Base-by-base conservation (phyloP, 2,888 invertebrate species). In the Hesperia comma region DNA sequence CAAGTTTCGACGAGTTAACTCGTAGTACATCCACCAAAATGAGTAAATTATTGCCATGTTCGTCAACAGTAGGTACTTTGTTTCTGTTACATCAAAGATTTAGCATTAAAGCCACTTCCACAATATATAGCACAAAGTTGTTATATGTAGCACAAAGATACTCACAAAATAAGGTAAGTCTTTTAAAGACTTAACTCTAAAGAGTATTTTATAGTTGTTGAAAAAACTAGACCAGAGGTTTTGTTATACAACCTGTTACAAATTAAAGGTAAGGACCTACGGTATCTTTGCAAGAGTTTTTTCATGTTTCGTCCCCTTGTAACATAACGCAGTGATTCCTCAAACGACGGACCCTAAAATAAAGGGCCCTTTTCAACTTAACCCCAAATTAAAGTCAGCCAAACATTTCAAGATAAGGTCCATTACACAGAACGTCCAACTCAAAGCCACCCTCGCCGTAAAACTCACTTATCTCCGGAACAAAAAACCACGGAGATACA, bases 391-490 rank as follows among this genome's bases (percentile, higher is more conserved):
- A 61, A 67, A 67, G 60, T 61, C 60, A 43, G 37, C 37, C 55
- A 51, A 63, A 67, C 66, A 66, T 66, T 67, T 67, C 17, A 43
- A 61, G 66, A 67, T 67, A 67, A 67, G 66, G 55, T 43, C 61
- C 66, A 55, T 67, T 67, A 43, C 54, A 63, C 57, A 55, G 49
- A 61, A 55, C 37, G 51, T 43, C 64, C 51, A 53, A 53, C 51
- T 60, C 54, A n/a, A 33, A 66, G 60, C 54, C 54, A 60, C 33
- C 66, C 66, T 21, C 33, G 46, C 66, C 54, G 46, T 67, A 67
- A 67, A 61, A 33, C 66, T 55, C 66, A 61, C 66, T 58, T 67
- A 67, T 67, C 66, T 67, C 37, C 54, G 58, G 64, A 61, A 66
- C 60, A 66, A 64, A 63, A 66, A 67, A 67, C 55, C 32, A n/a